These are phyloP conservation scores for Triops cancriformis DNA, from an alignment of 1,140 invertebrate genomes.

Conservation along the genomic window DNA sequence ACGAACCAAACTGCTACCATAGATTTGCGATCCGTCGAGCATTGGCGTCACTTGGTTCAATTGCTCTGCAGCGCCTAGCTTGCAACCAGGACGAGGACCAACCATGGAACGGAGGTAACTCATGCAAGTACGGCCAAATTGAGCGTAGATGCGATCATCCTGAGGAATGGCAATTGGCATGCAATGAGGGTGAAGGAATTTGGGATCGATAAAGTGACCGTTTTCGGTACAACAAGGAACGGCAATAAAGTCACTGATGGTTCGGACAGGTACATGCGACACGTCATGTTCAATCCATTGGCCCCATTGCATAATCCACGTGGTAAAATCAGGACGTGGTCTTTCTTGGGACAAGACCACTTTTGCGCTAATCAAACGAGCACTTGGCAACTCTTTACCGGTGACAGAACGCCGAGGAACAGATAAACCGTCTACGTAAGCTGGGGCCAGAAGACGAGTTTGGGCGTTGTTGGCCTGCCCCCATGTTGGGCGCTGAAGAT, in stretches of 20 bases:
- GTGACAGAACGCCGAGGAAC: constrained; percentile 50
- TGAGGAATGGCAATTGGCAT: constrained; percentile 36
- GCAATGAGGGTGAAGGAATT: constrained; percentile 33
- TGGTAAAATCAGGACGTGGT: constrained; percentile 37
- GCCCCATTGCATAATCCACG: constrained; percentile 48
- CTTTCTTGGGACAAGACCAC: constrained; percentile 40
- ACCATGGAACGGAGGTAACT: constrained; percentile 42
- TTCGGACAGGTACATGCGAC: constrained; percentile 21
- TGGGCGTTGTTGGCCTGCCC: neutral
- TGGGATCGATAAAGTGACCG: neutral
- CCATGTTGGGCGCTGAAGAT: constrained; percentile 38
- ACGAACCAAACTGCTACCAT: constrained; percentile 44
- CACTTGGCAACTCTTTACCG: constrained; percentile 42
- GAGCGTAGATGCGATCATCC: constrained; percentile 38
- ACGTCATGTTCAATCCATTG: constrained; percentile 51
- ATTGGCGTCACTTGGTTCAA: constrained; percentile 57
- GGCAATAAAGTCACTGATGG: constrained; percentile 14
- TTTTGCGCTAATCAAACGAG: constrained; percentile 42
- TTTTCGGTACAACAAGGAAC: constrained; percentile 30
- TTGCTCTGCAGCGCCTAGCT: neutral
- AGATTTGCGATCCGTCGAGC: constrained; percentile 64
- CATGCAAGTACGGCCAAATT: constrained; percentile 45
- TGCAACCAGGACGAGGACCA: neutral
- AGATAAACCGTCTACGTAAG: constrained; percentile 45
- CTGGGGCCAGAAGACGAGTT: neutral